These are phyloP conservation scores for Campylomormyrus tamandua DNA, from an alignment of 2,113 vertebrate species.

Conservation along the genomic window DNA sequence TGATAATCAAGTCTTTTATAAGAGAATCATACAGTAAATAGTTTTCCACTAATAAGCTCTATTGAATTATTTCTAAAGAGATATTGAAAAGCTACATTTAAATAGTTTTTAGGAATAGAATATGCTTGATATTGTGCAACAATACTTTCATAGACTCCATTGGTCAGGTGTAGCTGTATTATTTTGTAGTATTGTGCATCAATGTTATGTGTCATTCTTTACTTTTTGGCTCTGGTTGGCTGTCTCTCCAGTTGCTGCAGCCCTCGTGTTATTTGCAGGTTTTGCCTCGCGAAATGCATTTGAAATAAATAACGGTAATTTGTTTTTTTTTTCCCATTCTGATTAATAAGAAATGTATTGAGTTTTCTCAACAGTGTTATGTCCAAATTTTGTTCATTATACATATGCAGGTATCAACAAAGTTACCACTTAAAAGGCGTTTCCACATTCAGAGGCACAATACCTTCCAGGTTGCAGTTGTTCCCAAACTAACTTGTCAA, in stretches of 20 bases:
- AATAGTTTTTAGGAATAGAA: not conserved
- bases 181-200: not conserved
- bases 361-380: not conserved
- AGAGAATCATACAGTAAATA: slow-evolving; percentile 4
- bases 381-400: not conserved
- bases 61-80: slow-evolving; percentile 3
- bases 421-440: not conserved
- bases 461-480: not conserved
- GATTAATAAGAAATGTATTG: not conserved
- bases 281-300: slow-evolving; percentile 2
- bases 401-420: not conserved
- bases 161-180: not conserved
- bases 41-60: slow-evolving; percentile 18
- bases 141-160: not conserved
- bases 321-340: not conserved
- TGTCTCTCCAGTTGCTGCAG: slow-evolving; percentile 1
- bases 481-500: not conserved
- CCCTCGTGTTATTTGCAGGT: not conserved
- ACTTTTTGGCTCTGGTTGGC: not conserved
- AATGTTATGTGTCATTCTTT: not conserved
- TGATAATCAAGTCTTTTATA: slow-evolving; percentile 4
- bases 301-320: not conserved
- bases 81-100: not conserved
- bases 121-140: not conserved
- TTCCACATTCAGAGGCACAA: not conserved